Percentiles rank a stretch among this genome's conserved stretches.
These are phyloP conservation scores for Galeopterus variegatus DNA, from an alignment of 2,113 vertebrate species.

Conservation along the genomic window DNA sequence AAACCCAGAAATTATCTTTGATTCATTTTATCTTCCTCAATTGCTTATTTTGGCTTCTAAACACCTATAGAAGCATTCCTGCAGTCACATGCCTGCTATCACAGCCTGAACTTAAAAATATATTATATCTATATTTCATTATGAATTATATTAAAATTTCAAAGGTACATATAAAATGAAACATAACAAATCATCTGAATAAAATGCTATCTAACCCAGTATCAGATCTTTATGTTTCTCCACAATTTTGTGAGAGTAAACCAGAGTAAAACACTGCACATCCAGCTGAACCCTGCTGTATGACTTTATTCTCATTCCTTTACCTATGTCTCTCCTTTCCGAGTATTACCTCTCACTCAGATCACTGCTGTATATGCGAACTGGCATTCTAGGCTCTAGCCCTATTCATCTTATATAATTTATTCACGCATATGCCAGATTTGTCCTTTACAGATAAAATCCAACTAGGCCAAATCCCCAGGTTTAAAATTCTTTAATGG, in stretches of 20 bases:
- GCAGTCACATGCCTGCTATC: background rate
- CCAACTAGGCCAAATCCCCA: background rate
- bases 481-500: background rate
- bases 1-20: background rate
- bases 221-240: background rate
- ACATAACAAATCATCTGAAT: background rate
- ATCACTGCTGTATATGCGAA: background rate
- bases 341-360: background rate
- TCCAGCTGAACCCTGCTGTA: background rate
- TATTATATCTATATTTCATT: background rate
- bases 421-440: background rate
- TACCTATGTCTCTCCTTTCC: background rate
- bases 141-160: background rate
- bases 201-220: no score
- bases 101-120: background rate
- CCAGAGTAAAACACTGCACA: background rate
- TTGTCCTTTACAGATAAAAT: background rate
- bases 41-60: background rate
- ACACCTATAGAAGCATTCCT: background rate
- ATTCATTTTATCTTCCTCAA: background rate
- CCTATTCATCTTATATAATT: background rate
- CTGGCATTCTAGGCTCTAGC: background rate
- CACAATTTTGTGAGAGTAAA: background rate
- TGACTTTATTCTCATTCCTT: background rate
- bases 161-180: background rate